phyloP scores from a whole-genome alignment of 2,797 vertebrate genomes.

The Ammospiza maritima region DNA sequence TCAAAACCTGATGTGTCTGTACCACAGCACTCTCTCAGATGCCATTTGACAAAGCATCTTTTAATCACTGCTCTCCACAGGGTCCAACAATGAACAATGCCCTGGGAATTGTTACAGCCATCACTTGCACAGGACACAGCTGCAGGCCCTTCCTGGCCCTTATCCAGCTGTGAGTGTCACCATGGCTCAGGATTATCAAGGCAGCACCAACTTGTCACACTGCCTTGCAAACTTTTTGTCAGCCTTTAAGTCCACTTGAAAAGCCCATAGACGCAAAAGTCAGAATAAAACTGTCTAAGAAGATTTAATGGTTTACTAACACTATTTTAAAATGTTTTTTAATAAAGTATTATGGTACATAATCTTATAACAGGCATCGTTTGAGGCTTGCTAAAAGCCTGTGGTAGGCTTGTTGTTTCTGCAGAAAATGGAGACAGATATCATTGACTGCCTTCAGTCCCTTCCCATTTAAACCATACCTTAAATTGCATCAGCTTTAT shows the following conservation, averaged over 20 bases:
- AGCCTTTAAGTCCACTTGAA: not conserved
- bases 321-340: not conserved
- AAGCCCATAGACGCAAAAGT: not conserved
- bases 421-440: not conserved
- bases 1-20: not conserved
- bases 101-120: not conserved
- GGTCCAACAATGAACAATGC: not conserved
- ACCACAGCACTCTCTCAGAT: not conserved
- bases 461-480: not conserved
- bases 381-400: slow-evolving; percentile 16
- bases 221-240: not conserved
- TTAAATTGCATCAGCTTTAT: slow-evolving; percentile 7
- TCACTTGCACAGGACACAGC: not conserved
- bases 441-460: not conserved
- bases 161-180: not conserved
- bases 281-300: not conserved
- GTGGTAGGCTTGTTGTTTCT: not conserved
- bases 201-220: not conserved
- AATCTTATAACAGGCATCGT: not conserved
- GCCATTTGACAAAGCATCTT: not conserved
- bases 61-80: not conserved
- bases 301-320: not conserved
- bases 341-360: not conserved
- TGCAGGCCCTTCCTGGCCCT: not conserved
- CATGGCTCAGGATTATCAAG: not conserved